Evolutionary conservation across 2,797 vertebrate species (phyloP), one percentile per base, ranked within the genome.

Genomic region (Carapus acus): DNA sequence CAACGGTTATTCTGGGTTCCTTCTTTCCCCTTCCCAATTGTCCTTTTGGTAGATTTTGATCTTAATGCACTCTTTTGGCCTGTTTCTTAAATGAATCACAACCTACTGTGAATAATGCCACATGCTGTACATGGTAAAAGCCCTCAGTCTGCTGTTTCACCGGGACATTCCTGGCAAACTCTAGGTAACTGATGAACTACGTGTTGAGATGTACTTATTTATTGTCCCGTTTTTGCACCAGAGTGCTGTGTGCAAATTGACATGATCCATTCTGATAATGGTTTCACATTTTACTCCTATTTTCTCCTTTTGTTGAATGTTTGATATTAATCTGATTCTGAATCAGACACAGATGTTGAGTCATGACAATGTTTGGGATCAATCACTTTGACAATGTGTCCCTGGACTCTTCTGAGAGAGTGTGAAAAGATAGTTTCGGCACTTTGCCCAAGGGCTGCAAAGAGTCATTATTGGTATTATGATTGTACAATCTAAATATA

Each of bases 91-190:
- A 62, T 42, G 40, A 40, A 21, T 58, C 55, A 40, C 17, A 58
- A 12, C 59, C 52, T 41, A 51, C 67, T 76, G 74, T 80, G 67
- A 73, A 78, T 73, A 70, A 43, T 2, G 65, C 58, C 65, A 39
- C 53, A 7, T 33, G 11, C 19, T 43, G 41, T 15, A 57, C 8
- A 38, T 49, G 4, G 22, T 37, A 58, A 62, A 75, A 78, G 65
- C 55, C 63, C 7, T 31, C 59, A 31, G 8, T 42, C 2, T 49
- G 11, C 40, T 8, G 29, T 29, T 24, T 54, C 62, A 29, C 22
- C 11, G 3, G 16, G 8, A 33, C 47, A 16, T 8, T n/a, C 27
- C 19, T 33, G 22, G 16, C 51, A 4, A 40, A 15, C 18, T 18
- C 24, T 21, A 47, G 17, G 8, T 24, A 13, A 52, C n/a, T n/a